A percentile compares a stretch with the other conserved stretches of the same genome.
Evolutionary conservation across 2,797 vertebrate species (phyloP).

Genomic region (Todus mexicanus): DNA sequence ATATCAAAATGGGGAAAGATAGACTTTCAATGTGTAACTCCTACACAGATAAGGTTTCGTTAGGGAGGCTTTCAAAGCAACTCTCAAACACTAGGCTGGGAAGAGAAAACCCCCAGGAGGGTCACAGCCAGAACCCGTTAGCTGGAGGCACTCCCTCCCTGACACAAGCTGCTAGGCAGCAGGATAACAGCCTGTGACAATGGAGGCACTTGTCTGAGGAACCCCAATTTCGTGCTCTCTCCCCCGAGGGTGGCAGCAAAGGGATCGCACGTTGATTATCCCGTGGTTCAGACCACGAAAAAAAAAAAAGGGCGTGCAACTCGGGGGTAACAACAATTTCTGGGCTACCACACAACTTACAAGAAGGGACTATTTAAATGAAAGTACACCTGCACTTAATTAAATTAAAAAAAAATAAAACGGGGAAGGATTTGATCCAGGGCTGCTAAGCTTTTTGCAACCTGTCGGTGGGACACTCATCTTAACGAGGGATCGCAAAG

Average conservation of each 20-base stretch:
- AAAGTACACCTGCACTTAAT: background rate
- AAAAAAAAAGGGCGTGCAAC: background rate
- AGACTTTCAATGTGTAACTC: background rate
- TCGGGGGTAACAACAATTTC: background rate
- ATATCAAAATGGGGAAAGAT: background rate
- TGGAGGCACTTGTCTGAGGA: accelerated
- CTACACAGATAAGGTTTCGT: background rate
- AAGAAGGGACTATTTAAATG: background rate
- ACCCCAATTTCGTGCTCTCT: background rate
- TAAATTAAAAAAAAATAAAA: background rate
- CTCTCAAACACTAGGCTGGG: background rate
- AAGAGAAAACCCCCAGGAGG: background rate
- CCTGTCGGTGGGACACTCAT: background rate
- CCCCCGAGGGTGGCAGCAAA: background rate
- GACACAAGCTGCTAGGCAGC: background rate
- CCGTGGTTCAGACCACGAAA: accelerated
- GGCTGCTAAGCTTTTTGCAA: background rate
- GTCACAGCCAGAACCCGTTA: background rate
- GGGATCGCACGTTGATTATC: background rate
- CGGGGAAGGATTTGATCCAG: background rate
- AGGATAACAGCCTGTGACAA: background rate
- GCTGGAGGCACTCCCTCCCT: background rate
- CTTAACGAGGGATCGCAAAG: accelerated
- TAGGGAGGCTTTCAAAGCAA: background rate
- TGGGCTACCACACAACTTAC: background rate